Base-by-base conservation (phyloP, 2,888 invertebrate species). In the Anoplius nigerrimus region DNA sequence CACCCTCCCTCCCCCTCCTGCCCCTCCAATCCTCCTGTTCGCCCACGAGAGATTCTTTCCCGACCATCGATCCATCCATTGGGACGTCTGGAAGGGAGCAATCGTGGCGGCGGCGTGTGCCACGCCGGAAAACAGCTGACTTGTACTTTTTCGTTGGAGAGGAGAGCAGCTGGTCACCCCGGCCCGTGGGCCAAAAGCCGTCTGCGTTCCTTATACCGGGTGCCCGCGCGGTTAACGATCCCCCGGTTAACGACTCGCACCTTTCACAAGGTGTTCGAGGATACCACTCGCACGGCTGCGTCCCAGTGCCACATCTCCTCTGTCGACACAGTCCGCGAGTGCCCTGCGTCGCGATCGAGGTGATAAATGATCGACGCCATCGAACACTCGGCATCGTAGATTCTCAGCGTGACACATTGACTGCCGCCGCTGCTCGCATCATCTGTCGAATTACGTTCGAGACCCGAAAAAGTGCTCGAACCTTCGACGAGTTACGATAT, bases 81-180 rank as follows among this genome's bases (percentile, higher is more conserved):
- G 63, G 54, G 60, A 72, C 20, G 73, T 69, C 64, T 58, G 71
- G 52, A 68, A 67, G 52, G 64, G 63, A 61, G 71, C 57, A 22
- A 73, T 71, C 66, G 52, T 56, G 70, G 63, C 42, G 18, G 20
- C 63, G 76, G 64, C 78, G 69, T 77, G 74, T 66, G 74, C 71
- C 80, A 80, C 71, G 69, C 76, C 74, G 79, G 80, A 79, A 81
- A 81, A 81, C 80, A 81, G 80, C 81, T 80, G 80, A 81, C 80
- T 81, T 75, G 74, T 76, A 74, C 74, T 76, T 74, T 79, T 80
- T 81, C 78, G 74, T 81, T 74, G 53, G 69, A 75, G 63, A n/a
- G n/a, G n/a, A n/a, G 63, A 78, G 79, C 82, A 81, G 81, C 80
- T 82, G 82, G 80, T 63, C 69, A 67, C 55, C 70, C 62, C 34